These are phyloP conservation scores for Lacerta viridis DNA, from an alignment of 2,797 vertebrate species.

Conservation along the genomic window DNA sequence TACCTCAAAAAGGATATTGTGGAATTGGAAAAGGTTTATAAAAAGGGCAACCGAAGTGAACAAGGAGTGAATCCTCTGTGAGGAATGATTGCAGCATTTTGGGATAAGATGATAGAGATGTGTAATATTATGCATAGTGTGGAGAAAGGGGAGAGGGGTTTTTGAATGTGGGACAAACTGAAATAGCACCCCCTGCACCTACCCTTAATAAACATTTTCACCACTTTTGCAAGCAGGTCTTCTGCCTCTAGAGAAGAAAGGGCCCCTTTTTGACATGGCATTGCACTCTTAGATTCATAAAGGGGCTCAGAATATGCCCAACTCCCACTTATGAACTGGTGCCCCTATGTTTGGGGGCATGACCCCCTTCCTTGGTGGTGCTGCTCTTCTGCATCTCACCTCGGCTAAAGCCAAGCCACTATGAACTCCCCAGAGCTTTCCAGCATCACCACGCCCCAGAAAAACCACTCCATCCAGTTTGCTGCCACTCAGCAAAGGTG, in stretches of 20 bases:
- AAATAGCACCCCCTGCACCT: not conserved
- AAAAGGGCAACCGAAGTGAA: no score
- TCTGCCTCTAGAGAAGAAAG: not conserved
- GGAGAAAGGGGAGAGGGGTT: not conserved
- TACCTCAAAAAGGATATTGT: no score
- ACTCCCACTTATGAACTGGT: not conserved
- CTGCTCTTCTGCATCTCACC: not conserved
- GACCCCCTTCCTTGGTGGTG: constrained; percentile 10
- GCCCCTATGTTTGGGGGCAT: not conserved
- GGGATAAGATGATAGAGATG: no score
- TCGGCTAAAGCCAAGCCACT: constrained; percentile 19
- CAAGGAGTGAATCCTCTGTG: no score
- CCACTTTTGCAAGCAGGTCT: not conserved
- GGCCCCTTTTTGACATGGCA: not conserved
- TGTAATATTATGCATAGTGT: no score
- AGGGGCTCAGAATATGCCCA: not conserved
- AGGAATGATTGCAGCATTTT: no score
- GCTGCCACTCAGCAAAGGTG: not conserved
- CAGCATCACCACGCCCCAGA: constrained; percentile 58
- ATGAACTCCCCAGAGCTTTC: not conserved
- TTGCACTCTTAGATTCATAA: not conserved
- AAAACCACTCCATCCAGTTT: constrained; percentile 69
- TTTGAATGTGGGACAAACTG: not conserved
- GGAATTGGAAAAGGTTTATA: no score
- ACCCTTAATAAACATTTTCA: not conserved